Evolutionary conservation across 2,113 vertebrate species (phyloP), one percentile per base, ranked within the genome.

Genomic region (Hipposideros armiger): DNA sequence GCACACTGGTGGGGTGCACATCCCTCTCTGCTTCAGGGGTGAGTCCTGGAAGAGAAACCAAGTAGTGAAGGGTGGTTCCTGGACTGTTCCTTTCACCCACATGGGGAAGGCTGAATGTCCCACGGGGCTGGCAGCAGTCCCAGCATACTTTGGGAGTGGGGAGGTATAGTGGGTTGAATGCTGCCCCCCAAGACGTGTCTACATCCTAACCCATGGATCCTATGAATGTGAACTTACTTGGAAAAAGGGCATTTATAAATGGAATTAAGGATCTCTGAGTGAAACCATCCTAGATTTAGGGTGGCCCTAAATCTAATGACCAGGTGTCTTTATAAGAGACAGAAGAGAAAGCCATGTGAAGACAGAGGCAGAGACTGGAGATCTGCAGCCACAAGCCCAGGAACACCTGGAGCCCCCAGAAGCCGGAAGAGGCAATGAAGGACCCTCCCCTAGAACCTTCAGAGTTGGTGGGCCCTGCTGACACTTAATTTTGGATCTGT

Each of bases 21-120:
- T 0, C 42, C 60, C 32, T 62, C 30, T n/a, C 1, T 1, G 0
- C 64, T 56, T 40, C 72, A 11, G 45, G 22, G 20, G 4, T 17
- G 52, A 86, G 50, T 72, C 70, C 85, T 26, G 14, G 40, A 17
- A 69, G 50, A 36, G 66, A 69, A 24, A 11, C 87, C 69, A 15
- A 26, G 52, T 1, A 1, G 64, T 13, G n/a, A 74, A 26, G 32
- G 47, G 4, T 14, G 30, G 74, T 13, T 66, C 28, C 32, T 4
- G 15, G 66, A 4, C 17, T 7, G 52, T 36, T 62, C 24, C 80
- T 58, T 11, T 64, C 56, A 67, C 9, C 20, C 50, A 8, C 0
- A 2, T 6, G 42, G 42, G 50, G 17, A 73, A 58, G 11, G 26
- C 30, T 11, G 0, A 20, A 15, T 4, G 36, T 10, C 74, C 74